Base-by-base conservation (phyloP, 2,888 invertebrate species). In the Agrotis exclamationis region DNA sequence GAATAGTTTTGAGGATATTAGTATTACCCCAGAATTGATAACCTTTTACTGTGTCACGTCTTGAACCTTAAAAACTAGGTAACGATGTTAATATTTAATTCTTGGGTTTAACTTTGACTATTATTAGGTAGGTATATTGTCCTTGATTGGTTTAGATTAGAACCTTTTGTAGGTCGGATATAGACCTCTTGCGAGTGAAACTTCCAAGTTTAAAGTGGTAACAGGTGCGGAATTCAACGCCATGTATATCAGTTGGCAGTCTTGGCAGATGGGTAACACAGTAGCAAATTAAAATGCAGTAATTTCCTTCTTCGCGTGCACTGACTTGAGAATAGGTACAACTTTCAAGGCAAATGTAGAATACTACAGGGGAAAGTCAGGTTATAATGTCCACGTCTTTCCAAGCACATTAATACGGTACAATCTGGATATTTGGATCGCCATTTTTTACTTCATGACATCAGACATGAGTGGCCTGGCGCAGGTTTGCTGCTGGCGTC, bases 301-400 rank as follows among this genome's bases (percentile, higher is more conserved):
- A 3, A 82, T 73, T 82, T 78, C 64, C 82, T 73, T 73, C 73
- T 73, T 65, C 54, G 51, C 82, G 73, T 79, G 79, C 60, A 56
- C 45, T 58, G 79, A 78, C 73, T 79, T 48, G 28, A 53, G 72
- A 82, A 78, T 78, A 69, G 47, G 76, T 28, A 78, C 57, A 58
- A 82, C 67, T 82, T 79, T 79, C 79, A 73, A 72, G 64, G 79
- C 58, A 24, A 78, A 53, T 63, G 60, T 57, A 60, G 82, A 51
- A 48, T 66, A 60, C 51, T 65, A n/a, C 60, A 59, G 67, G 67
- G 64, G 82, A 77, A 77, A 82, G 78, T 78, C 50, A 28, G 67
- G 48, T 57, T 72, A 51, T 57, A 62, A 72, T 63, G 65, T 48
- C 9, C 50, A 44, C 53, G 63, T 69, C 64, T 56, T 54, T 62